Base-by-base conservation (phyloP, 2,888 invertebrate species). In the Andrena bucephala region DNA sequence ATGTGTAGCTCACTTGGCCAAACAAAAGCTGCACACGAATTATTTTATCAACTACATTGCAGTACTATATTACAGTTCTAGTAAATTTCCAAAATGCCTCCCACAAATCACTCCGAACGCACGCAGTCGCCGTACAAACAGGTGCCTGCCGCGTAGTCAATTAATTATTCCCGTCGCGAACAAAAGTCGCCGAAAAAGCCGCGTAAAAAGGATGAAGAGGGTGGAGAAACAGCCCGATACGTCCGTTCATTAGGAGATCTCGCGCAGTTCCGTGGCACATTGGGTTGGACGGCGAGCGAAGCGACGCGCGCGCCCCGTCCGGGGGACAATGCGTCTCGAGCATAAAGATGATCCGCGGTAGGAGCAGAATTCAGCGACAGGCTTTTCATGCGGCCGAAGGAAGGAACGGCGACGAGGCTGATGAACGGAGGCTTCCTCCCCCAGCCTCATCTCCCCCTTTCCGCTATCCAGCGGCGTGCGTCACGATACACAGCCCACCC, bases 401-500 rank as follows among this genome's bases (percentile, higher is more conserved):
- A 60, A 60, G 60, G 10, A 27, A 57, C 24, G 57, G 10, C 57
- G 24, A 57, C 24, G 24, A 57, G 57, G 57, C 57, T 57, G 57
- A 57, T 57, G 57, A 57, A 57, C 57, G 57, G 27, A 57, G 57
- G 10, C 57, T 57, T 27, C 24, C 57, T 57, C 27, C 57, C 27
- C 10, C 27, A 7, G 8, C 57, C 52, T 6, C 20, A 6, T 52
- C 52, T 2, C 0, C 52, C 52, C 20, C 52, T 52, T 52, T n/a
- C 52, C 20, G n/a, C 20, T n/a, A 52, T 24, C 57, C 24, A 27
- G 20, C 27, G 42, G 29, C n/a, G 36, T 13, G 52, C 72, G 59
- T 60, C 60, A 42, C 63, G 75, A 85, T 70, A 77, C 66, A 62
- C 42, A 31, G 5, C 65, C 29, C 10, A n/a, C 29, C 71, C 74